Conservation (phyloP, 53 echinoderm and acorn worm species). For the Luidia sarsii region DNA sequence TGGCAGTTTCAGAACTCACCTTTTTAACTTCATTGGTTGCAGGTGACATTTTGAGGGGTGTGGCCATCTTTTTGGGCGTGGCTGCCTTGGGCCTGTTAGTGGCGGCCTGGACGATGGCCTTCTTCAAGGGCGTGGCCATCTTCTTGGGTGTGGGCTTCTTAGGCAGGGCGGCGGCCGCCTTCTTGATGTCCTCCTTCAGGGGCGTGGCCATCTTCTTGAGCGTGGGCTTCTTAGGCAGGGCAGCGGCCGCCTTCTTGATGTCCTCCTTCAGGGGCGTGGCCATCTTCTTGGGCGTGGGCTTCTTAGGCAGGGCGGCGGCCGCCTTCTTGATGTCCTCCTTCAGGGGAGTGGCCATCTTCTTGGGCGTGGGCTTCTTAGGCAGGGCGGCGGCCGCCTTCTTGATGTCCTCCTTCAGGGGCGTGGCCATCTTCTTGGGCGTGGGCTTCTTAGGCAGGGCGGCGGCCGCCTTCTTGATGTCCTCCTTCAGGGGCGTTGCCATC, state of each 20-base stretch:
- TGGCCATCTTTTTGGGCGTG: conserved; percentile 37
- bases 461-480: conserved; percentile 69
- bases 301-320: conserved; percentile 46
- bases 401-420: conserved; percentile 48
- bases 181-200: conserved; percentile 69
- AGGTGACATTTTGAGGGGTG: conserved; percentile 64
- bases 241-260: conserved; percentile 43
- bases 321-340: conserved; percentile 55
- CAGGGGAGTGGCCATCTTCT: conserved; percentile 58
- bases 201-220: conserved; percentile 72
- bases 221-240: conserved; percentile 35
- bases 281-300: conserved; percentile 57
- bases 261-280: conserved; percentile 52
- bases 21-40: too few relatives aligned
- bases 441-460: conserved; percentile 53
- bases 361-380: conserved; percentile 63
- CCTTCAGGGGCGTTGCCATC: conserved; percentile 56
- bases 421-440: conserved; percentile 38
- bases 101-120: conserved; percentile 65
- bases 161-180: conserved; percentile 8
- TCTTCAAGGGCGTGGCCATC: conserved; percentile 55
- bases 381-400: conserved; percentile 18
- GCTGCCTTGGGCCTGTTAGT: conserved; percentile 47
- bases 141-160: conserved; percentile 66
- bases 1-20: too few relatives aligned